Evolutionary conservation across 2,113 vertebrate genomes (phyloP).

Genomic region (Corydoras maculifer): DNA sequence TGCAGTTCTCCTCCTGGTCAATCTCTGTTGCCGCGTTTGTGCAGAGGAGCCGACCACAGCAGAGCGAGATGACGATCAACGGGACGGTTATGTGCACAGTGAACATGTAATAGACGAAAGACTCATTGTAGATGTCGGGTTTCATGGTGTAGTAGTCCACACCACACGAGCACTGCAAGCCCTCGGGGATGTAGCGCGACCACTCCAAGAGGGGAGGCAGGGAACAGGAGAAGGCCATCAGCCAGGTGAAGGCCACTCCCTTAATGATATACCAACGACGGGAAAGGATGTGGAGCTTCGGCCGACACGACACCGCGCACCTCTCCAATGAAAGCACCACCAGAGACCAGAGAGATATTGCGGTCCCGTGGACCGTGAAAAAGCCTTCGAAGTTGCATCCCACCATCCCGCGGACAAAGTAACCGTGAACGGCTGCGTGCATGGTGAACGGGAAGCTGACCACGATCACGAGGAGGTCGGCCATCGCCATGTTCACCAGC

Average conservation of each 20-base stretch:
- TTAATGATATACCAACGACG: constrained; percentile 64
- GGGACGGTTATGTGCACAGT: constrained; percentile 74
- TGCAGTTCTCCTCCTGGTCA: constrained; percentile 77
- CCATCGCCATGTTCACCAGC: constrained; percentile 74
- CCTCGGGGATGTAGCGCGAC: constrained; percentile 83
- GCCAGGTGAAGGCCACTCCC: constrained; percentile 69
- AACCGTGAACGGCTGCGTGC: constrained; percentile 73
- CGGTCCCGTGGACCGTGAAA: constrained; percentile 73
- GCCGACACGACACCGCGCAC: constrained; percentile 77
- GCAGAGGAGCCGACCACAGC: constrained; percentile 75
- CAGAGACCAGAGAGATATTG: constrained; percentile 75
- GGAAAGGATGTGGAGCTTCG: constrained; percentile 75
- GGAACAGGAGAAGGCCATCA: constrained; percentile 75
- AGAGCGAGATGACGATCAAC: constrained; percentile 67
- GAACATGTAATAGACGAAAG: constrained; percentile 82
- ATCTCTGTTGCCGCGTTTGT: constrained; percentile 75
- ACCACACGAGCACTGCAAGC: constrained; percentile 80
- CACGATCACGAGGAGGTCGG: constrained; percentile 74
- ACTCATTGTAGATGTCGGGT: constrained; percentile 74
- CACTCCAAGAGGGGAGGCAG: constrained; percentile 70
- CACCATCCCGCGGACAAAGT: constrained; percentile 72
- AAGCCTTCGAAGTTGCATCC: constrained; percentile 77
- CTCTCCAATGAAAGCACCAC: constrained; percentile 77
- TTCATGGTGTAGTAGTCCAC: constrained; percentile 77
- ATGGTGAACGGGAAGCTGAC: constrained; percentile 76